These are phyloP conservation scores for Galaxias olidus DNA, from an alignment of 2,797 vertebrate genomes.

Conservation along the genomic window DNA sequence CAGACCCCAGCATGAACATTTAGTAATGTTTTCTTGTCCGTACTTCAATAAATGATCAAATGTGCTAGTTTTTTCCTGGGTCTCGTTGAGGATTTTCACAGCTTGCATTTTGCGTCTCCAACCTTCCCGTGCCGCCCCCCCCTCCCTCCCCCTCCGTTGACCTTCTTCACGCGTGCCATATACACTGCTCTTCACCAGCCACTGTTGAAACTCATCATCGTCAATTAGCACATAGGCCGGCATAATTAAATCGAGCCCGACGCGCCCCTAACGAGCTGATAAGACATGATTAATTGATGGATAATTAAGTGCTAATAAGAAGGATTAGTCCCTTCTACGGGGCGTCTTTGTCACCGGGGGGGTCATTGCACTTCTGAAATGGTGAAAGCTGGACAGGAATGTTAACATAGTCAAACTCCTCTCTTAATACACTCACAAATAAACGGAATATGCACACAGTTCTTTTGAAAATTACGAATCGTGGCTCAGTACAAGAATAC, in stretches of 20 bases:
- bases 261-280: slow-evolving; percentile 65
- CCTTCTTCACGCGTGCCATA: slow-evolving; percentile 38
- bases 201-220: slow-evolving; percentile 63
- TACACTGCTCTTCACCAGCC: slow-evolving; percentile 51
- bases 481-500: no score
- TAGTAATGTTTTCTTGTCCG: no score
- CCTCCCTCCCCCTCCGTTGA: slow-evolving; percentile 15
- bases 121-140: neutral
- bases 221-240: slow-evolving; percentile 61
- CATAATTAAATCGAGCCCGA: slow-evolving; percentile 71
- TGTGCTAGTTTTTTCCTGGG: no score
- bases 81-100: no score
- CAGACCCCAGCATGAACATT: no score
- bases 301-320: slow-evolving; percentile 63
- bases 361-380: slow-evolving; percentile 48
- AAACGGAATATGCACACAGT: no score
- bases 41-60: no score
- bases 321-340: slow-evolving; percentile 52
- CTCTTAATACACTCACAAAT: no score
- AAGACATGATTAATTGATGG: slow-evolving; percentile 66
- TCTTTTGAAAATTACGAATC: no score
- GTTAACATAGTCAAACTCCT: neutral
- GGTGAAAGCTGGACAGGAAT: slow-evolving; percentile 20
- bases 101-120: no score
- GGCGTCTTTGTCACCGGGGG: slow-evolving; percentile 48